These are phyloP conservation scores for Daubentonia madagascariensis DNA, from an alignment of 2,113 vertebrate species.

Conservation along the genomic window DNA sequence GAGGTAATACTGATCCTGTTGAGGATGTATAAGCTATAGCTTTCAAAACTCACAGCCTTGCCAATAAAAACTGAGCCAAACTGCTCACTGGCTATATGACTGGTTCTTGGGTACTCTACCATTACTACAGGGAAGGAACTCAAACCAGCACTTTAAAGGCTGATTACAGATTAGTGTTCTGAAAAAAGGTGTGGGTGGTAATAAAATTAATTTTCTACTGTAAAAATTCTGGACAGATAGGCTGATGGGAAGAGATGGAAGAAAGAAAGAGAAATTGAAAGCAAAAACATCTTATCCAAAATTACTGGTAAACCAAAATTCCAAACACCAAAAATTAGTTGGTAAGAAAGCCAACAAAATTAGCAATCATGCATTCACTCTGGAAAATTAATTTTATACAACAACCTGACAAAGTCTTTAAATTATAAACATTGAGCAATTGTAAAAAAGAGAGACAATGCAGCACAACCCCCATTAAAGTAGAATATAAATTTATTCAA, in stretches of 20 bases:
- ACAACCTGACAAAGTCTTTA: not conserved
- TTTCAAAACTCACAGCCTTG: not conserved
- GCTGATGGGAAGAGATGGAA: not conserved
- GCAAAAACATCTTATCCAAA: not conserved
- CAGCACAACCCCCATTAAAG: not conserved
- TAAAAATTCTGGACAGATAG: not conserved
- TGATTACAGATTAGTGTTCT: not conserved
- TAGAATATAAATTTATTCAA: not conserved
- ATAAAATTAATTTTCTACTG: no score
- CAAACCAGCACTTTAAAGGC: not conserved
- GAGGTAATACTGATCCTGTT: not conserved
- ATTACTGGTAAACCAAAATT: not conserved
- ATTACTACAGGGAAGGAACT: not conserved
- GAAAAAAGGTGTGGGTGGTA: not conserved
- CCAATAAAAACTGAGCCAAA: not conserved
- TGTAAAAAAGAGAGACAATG: not conserved
- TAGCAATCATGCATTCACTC: not conserved
- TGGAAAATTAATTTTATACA: slow-evolving; percentile 14
- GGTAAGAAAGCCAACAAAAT: not conserved
- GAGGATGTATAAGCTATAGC: not conserved
- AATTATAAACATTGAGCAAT: not conserved
- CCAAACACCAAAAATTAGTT: not conserved
- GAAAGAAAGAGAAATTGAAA: not conserved
- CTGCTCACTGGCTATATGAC: not conserved
- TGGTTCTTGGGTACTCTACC: not conserved